These are phyloP conservation scores for Ameiurus melas DNA, from an alignment of 2,113 vertebrate species.

Conservation along the genomic window DNA sequence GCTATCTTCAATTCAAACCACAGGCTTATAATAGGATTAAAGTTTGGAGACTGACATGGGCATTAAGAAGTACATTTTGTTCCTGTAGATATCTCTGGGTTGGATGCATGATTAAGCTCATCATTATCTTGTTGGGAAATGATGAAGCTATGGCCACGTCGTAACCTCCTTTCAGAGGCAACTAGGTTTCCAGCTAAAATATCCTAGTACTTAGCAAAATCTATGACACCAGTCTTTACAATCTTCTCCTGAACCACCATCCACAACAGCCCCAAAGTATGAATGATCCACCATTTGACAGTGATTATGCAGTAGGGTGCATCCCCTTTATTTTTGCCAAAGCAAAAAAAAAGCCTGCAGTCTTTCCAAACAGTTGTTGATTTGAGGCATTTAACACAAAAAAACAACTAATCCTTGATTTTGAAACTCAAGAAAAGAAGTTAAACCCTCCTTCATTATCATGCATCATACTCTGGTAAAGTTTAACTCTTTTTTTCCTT, in stretches of 20 bases:
- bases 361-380: neutral
- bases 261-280: neutral
- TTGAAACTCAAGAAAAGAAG: neutral
- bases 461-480: neutral
- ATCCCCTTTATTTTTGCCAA: neutral
- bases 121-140: neutral
- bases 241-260: neutral
- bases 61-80: neutral
- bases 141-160: neutral
- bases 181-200: neutral
- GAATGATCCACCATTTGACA: neutral
- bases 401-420: neutral
- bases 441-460: neutral
- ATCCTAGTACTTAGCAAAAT: neutral
- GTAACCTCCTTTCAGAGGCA: neutral
- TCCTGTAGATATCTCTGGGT: too few relatives aligned
- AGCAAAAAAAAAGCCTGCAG: neutral
- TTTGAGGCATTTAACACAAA: neutral
- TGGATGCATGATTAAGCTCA: neutral
- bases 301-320: neutral
- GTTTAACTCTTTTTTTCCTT: neutral
- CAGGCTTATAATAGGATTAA: neutral
- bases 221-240: neutral
- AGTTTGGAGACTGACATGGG: neutral
- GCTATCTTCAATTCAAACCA: too few relatives aligned